phyloP scores from a whole-genome alignment of 2,888 invertebrate species.

The Xylota segnis region DNA sequence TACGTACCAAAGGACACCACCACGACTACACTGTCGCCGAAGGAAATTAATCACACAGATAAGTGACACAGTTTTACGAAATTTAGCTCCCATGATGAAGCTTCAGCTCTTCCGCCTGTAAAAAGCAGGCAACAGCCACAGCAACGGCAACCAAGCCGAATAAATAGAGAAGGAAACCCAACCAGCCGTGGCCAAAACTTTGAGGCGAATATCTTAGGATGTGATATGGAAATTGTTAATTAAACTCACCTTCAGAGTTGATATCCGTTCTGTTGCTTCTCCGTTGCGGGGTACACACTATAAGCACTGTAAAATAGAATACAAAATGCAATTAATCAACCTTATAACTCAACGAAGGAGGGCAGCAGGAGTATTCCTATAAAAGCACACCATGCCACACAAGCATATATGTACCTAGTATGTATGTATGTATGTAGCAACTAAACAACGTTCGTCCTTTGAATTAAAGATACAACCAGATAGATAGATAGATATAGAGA shows the following conservation, averaged over 20 bases:
- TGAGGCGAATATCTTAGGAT: constrained; percentile 75
- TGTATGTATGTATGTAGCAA: too few relatives aligned
- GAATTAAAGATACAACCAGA: constrained; percentile 2
- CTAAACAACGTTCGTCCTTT: constrained; percentile 36
- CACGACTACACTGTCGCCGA: constrained; percentile 59
- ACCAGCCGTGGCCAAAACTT: constrained; percentile 72
- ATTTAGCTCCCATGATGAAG: constrained; percentile 63
- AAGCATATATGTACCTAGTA: too few relatives aligned
- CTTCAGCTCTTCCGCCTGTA: background rate
- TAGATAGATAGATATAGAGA: background rate
- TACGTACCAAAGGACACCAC: constrained; percentile 51
- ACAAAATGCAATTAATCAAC: constrained; percentile 81
- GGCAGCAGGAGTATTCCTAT: constrained; percentile 15
- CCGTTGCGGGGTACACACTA: constrained; percentile 81
- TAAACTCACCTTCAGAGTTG: constrained; percentile 84
- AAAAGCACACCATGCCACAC: background rate
- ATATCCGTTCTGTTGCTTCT: constrained; percentile 80
- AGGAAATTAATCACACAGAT: constrained; percentile 78
- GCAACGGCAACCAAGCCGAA: constrained; percentile 10
- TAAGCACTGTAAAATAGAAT: constrained; percentile 81
- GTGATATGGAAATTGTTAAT: constrained; percentile 81
- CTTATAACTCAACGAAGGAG: constrained; percentile 60
- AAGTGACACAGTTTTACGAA: constrained; percentile 76
- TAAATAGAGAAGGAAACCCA: constrained; percentile 44
- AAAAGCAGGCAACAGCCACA: constrained; percentile 17